A percentile compares a stretch with the other conserved stretches of the same genome.
Conservation (phyloP, 2,113 vertebrate species). For the Bubo scandiacus region DNA sequence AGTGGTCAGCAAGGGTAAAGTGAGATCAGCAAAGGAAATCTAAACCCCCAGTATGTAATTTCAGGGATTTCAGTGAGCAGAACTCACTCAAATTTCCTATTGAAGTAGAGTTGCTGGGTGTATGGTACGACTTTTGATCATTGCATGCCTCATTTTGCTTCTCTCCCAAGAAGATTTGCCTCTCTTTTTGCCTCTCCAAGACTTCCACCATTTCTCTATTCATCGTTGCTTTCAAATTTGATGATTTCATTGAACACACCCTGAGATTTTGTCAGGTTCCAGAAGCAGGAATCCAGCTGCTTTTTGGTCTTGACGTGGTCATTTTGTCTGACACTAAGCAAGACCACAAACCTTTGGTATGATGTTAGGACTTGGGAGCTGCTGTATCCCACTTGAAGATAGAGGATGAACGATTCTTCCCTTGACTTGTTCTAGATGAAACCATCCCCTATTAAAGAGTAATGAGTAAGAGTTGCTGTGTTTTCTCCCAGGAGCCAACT, state of each 20-base stretch:
- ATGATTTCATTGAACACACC: not conserved
- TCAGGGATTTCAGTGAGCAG: not conserved
- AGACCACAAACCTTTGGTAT: not conserved
- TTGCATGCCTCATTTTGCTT: not conserved
- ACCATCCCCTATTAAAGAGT: not conserved
- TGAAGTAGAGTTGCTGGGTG: not conserved
- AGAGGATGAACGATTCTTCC: not conserved
- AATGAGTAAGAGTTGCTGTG: not conserved
- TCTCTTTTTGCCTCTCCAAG: not conserved
- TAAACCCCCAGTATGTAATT: not conserved
- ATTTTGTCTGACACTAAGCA: not conserved
- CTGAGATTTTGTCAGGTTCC: not conserved
- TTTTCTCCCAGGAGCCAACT: constrained; percentile 82
- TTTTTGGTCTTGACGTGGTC: not conserved
- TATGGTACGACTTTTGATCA: not conserved
- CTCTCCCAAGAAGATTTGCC: not conserved
- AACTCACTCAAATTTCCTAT: not conserved
- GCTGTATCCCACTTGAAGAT: not conserved
- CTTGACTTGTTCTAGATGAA: not conserved
- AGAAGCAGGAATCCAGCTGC: not conserved
- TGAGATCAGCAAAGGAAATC: not conserved
- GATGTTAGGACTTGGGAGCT: rapidly evolving
- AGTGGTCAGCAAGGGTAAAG: constrained; percentile 25
- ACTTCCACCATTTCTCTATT: not conserved
- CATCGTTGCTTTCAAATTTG: not conserved